These are phyloP conservation scores for Gallinago paraguaiae DNA, from an alignment of 2,113 vertebrate species.

Conservation along the genomic window DNA sequence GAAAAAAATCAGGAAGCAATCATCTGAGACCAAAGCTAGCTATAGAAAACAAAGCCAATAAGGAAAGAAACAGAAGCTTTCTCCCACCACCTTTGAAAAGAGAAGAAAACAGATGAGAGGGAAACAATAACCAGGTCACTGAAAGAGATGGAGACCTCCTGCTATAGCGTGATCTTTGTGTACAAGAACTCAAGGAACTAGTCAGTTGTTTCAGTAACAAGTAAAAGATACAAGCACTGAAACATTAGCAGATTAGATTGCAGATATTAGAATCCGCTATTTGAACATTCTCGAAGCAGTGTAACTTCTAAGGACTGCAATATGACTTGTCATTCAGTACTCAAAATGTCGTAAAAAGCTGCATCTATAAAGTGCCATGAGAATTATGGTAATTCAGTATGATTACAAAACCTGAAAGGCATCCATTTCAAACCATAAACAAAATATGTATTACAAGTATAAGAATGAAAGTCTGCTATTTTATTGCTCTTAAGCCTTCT, in stretches of 20 bases:
- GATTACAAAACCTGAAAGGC: neutral
- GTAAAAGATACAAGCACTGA: neutral
- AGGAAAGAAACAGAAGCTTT: conserved; percentile 20
- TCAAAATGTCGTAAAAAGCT: neutral
- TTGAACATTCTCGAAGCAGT: neutral
- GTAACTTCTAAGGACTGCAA: neutral
- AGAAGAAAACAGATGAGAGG: neutral
- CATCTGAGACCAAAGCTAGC: conserved; percentile 53
- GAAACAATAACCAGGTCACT: neutral
- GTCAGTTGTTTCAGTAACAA: neutral
- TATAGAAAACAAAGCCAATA: conserved; percentile 47
- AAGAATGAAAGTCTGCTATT: neutral
- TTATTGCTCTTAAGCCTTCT: neutral
- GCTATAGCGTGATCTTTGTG: neutral
- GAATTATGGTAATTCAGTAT: neutral
- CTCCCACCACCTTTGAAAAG: conserved; percentile 38
- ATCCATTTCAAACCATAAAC: neutral
- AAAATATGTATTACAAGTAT: neutral
- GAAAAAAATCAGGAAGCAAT: conserved; percentile 49
- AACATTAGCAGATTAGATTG: neutral
- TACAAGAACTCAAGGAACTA: neutral
- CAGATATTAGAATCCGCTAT: neutral
- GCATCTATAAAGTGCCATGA: rapidly evolving
- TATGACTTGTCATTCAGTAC: neutral
- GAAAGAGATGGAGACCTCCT: neutral